These are phyloP conservation scores for Bucorvus abyssinicus DNA, from an alignment of 2,797 vertebrate species.

Conservation along the genomic window DNA sequence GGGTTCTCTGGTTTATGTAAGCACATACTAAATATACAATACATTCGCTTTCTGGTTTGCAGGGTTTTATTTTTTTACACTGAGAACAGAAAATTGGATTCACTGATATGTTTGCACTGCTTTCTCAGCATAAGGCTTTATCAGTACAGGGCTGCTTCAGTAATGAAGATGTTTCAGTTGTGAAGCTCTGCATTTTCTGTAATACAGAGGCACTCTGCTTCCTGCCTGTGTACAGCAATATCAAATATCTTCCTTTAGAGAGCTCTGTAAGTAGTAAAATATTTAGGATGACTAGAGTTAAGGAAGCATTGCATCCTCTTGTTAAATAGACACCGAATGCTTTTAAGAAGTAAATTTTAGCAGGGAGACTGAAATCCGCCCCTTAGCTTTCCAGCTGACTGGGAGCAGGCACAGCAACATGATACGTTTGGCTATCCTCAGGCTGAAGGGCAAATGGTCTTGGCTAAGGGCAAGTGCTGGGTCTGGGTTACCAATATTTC, in stretches of 20 bases:
- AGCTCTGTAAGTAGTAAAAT: constrained; percentile 3
- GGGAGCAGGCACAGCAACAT: background rate
- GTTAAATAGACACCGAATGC: background rate
- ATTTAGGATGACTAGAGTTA: background rate
- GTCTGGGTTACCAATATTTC: background rate
- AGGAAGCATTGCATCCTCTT: background rate
- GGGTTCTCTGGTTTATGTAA: background rate
- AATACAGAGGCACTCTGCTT: background rate
- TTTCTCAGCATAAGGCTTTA: background rate
- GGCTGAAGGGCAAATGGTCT: constrained; percentile 29
- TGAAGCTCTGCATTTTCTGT: background rate
- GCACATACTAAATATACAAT: background rate
- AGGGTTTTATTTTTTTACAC: background rate
- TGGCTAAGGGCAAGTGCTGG: background rate
- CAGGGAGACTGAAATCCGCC: background rate
- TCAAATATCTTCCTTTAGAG: background rate
- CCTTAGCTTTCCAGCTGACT: background rate
- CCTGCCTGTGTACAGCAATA: background rate
- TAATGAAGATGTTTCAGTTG: background rate
- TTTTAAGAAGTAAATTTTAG: constrained; percentile 33
- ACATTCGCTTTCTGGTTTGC: background rate
- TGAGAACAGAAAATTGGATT: background rate
- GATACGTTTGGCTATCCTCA: background rate
- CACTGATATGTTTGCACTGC: background rate
- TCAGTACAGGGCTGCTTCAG: background rate